These are phyloP conservation scores for Microplitis mediator DNA, from an alignment of 1,140 invertebrate species.

Conservation along the genomic window DNA sequence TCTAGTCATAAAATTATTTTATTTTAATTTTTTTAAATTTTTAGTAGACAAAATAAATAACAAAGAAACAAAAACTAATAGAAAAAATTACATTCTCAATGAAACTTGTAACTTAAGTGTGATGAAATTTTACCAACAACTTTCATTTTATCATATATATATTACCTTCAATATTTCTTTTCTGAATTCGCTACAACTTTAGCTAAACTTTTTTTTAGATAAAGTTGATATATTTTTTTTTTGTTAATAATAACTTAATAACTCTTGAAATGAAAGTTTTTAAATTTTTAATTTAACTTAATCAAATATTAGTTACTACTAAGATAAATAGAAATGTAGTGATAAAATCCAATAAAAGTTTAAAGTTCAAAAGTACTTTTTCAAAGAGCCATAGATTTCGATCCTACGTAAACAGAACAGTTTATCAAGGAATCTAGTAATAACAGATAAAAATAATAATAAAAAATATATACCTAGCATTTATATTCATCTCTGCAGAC, in stretches of 20 bases:
- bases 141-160: background rate
- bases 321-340: too few species aligned
- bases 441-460: background rate
- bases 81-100: background rate
- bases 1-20: too few species aligned
- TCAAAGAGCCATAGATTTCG: background rate
- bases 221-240: background rate
- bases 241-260: too few species aligned
- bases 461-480: background rate
- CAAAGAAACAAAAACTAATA: too few species aligned
- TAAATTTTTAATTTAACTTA: too few species aligned
- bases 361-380: background rate
- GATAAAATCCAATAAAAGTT: background rate
- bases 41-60: too few species aligned
- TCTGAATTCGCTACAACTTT: background rate
- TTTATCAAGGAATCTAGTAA: background rate
- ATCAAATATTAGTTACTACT: too few species aligned
- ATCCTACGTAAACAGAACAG: background rate
- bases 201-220: background rate
- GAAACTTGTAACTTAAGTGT: background rate
- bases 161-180: background rate
- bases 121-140: constrained; percentile 2
- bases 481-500: background rate
- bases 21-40: too few species aligned
- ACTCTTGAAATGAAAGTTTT: too few species aligned